Conservation (phyloP, 2,113 vertebrate genomes). For the Pardalotus punctatus region DNA sequence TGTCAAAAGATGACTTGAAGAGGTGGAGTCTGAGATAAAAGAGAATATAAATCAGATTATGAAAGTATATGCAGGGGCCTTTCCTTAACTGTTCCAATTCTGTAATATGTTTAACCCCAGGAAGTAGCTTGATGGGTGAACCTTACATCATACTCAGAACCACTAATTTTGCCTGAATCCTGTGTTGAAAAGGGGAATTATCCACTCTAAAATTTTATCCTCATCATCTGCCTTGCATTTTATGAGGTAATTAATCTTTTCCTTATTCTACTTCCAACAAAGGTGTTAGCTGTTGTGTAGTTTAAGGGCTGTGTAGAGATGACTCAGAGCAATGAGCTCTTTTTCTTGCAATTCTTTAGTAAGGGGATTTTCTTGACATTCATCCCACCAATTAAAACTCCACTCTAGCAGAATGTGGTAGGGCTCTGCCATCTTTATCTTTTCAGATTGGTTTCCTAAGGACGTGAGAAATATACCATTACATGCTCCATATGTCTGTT, state of each 20-base stretch:
- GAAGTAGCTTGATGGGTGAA: constrained; percentile 52
- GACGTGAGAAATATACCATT: constrained; percentile 3
- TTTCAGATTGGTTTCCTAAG: background rate
- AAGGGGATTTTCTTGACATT: constrained; percentile 26
- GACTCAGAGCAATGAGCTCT: constrained; percentile 24
- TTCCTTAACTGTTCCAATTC: constrained; percentile 25
- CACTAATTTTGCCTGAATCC: constrained; percentile 61
- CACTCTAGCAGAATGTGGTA: background rate
- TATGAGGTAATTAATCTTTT: constrained; percentile 19
- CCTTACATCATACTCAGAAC: constrained; percentile 47
- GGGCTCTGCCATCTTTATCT: constrained; percentile 25
- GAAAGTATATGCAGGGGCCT: background rate
- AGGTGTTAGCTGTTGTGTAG: constrained; percentile 24
- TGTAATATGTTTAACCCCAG: constrained; percentile 47
- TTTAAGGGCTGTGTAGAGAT: background rate
- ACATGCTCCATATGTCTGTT: background rate
- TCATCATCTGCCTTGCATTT: constrained; percentile 50
- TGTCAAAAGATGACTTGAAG: background rate
- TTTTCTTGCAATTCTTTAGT: background rate
- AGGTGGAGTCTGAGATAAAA: constrained; percentile 50
- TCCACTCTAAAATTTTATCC: constrained; percentile 39
- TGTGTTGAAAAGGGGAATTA: constrained; percentile 66
- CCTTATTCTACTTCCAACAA: constrained; percentile 39
- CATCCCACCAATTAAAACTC: constrained; percentile 4
- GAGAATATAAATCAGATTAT: constrained; percentile 48